Evolutionary conservation across 2,888 invertebrate genomes (phyloP), one percentile per base, ranked within the genome.

Genomic region (Coenonympha glycerion): DNA sequence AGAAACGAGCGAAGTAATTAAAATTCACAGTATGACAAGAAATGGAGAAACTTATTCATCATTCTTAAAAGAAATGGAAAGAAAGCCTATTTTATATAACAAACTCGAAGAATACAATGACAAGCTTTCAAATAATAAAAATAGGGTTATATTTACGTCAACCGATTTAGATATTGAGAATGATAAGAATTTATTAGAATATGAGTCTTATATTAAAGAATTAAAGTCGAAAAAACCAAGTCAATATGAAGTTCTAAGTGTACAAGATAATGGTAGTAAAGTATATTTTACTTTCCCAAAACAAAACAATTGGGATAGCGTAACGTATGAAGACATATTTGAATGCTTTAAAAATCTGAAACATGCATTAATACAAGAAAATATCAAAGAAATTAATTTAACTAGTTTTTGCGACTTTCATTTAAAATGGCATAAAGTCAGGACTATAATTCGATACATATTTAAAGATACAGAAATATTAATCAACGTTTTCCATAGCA

Each of bases 311-410:
- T 24, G 24, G 24, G 24, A 24, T 24, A 4, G 9, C 6, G 49
- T 56, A 15, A 44, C 47, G 6, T 62, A 64, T 50, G 49, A 59
- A 55, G 53, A 63, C 9, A 8, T 53, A 40, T 63, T 61, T 51
- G 36, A 59, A 39, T 47, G 40, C 30, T 19, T 60, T 13, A 55
- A 55, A 19, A 55, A 49, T 34, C 39, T 47, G n/a, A 49, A 39
- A 45, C 21, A 45, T 41, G 45, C n/a, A 22, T 30, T 53, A 44
- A 4, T 22, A 3, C 6, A 49, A 36, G 37, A 58, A 15, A 55
- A 51, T 3, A 44, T 58, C 6, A 49, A 51, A 9, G 39, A 33
- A 46, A 52, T 57, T 3, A 47, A 41, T 37, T 53, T 56, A 30
- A 26, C 37, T n/a, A 44, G 42, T 24, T 33, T 49, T 16, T 24